A percentile compares a stretch with the other conserved stretches of the same genome.
Conservation (phyloP, 2,888 invertebrate species). For the Podotricha telesiphe region DNA sequence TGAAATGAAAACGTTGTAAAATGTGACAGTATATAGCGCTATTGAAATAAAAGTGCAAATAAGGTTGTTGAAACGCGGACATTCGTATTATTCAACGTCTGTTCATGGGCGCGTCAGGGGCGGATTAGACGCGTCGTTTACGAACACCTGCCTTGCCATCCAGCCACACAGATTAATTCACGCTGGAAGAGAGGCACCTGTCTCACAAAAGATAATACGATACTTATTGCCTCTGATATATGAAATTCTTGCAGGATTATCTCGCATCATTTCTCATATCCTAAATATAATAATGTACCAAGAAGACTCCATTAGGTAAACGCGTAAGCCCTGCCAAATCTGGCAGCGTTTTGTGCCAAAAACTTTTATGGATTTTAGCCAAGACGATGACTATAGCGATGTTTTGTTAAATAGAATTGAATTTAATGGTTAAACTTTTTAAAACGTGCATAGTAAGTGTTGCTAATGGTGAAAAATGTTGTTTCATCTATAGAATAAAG, state of each 20-base stretch:
- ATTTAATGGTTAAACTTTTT: slow-evolving; percentile 33
- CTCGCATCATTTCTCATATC: slow-evolving; percentile 36
- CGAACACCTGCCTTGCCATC: slow-evolving; percentile 28
- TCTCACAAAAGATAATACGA: slow-evolving; percentile 34
- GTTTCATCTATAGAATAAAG: neutral
- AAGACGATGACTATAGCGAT: slow-evolving; percentile 36
- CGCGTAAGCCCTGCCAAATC: slow-evolving; percentile 40
- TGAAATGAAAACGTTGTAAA: slow-evolving; percentile 18
- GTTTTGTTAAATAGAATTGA: slow-evolving; percentile 40
- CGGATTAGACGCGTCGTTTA: slow-evolving; percentile 32
- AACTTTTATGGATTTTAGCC: slow-evolving; percentile 44
- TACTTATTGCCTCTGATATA: slow-evolving; percentile 34
- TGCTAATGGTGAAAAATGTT: neutral
- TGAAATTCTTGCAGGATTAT: slow-evolving; percentile 33
- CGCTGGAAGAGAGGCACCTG: slow-evolving; percentile 27
- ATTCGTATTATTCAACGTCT: slow-evolving; percentile 39
- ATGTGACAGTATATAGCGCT: slow-evolving; percentile 27
- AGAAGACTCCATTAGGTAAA: slow-evolving; percentile 38
- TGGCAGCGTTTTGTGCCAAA: slow-evolving; percentile 43
- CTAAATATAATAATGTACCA: slow-evolving; percentile 36
- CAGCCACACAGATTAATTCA: slow-evolving; percentile 26
- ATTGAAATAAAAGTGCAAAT: slow-evolving; percentile 38
- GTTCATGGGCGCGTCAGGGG: slow-evolving; percentile 32
- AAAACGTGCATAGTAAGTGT: slow-evolving; percentile 3
- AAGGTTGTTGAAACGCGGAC: slow-evolving; percentile 36